Conservation (phyloP, 2,113 vertebrate genomes). For the Misgurnus anguillicaudatus region DNA sequence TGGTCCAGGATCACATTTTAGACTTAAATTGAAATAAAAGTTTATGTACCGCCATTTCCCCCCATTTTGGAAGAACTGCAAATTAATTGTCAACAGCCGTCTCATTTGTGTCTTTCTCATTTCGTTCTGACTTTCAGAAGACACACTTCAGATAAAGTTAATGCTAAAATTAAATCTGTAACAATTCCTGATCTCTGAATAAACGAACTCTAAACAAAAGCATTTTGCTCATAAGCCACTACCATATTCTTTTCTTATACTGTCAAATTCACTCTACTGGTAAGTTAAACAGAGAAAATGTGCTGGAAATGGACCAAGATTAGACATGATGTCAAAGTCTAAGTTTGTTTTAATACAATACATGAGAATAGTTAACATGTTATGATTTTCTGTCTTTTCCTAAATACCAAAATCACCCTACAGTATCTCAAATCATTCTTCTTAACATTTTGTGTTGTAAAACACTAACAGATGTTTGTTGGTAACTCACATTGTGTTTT, state of each 20-base stretch:
- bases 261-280: not conserved
- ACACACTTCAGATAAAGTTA: not conserved
- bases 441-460: constrained; percentile 14
- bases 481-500: constrained; percentile 84
- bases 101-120: too few species aligned
- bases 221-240: not conserved
- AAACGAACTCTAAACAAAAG: not conserved
- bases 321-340: not conserved
- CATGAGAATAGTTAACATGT: not conserved
- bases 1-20: too few species aligned
- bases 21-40: too few species aligned
- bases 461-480: not conserved
- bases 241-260: not conserved
- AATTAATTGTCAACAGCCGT: too few species aligned
- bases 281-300: not conserved
- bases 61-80: too few species aligned
- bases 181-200: not conserved
- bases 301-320: not conserved
- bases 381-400: not conserved
- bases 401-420: not conserved
- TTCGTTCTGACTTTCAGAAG: too few species aligned
- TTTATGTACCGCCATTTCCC: too few species aligned
- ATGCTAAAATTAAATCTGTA: not conserved
- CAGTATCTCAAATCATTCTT: too few species aligned
- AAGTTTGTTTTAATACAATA: not conserved